Conservation (phyloP, 2,888 invertebrate species). For the Fabriciana adippe region DNA sequence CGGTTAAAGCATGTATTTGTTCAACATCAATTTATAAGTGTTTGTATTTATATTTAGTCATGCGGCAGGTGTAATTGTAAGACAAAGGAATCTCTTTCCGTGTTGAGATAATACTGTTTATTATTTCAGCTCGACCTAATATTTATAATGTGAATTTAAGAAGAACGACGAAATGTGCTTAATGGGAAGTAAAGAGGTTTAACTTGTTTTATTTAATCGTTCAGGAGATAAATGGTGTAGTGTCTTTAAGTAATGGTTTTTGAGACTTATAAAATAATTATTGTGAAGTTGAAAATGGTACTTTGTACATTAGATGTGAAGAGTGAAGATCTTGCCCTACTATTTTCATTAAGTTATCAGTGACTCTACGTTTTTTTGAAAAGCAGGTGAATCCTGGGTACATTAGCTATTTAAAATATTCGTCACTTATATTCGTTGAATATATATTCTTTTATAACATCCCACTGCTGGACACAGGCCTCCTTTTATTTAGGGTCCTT, state of each 20-base stretch:
- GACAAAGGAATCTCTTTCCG: constrained; percentile 43
- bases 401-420: too few relatives aligned
- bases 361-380: too few relatives aligned
- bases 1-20: background rate
- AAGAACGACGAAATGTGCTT: constrained; percentile 20
- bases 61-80: constrained; percentile 41
- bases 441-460: too few relatives aligned
- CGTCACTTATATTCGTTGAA: too few relatives aligned
- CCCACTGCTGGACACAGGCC: too few relatives aligned
- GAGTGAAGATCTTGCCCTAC: too few relatives aligned
- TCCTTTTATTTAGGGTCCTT: too few relatives aligned
- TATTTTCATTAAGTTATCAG: too few relatives aligned
- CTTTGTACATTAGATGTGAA: too few relatives aligned
- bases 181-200: constrained; percentile 23
- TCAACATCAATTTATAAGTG: constrained; percentile 20
- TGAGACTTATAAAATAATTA: background rate
- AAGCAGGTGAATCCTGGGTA: too few relatives aligned
- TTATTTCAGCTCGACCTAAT: constrained; percentile 45
- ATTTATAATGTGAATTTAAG: constrained; percentile 38
- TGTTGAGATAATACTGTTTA: constrained; percentile 45
- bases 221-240: constrained; percentile 14
- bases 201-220: constrained; percentile 13
- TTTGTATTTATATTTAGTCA: constrained; percentile 26
- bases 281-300: too few relatives aligned
- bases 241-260: constrained; percentile 4